Evolutionary conservation across 2,888 invertebrate genomes (phyloP).

Genomic region (Tetheella fluctuosa): DNA sequence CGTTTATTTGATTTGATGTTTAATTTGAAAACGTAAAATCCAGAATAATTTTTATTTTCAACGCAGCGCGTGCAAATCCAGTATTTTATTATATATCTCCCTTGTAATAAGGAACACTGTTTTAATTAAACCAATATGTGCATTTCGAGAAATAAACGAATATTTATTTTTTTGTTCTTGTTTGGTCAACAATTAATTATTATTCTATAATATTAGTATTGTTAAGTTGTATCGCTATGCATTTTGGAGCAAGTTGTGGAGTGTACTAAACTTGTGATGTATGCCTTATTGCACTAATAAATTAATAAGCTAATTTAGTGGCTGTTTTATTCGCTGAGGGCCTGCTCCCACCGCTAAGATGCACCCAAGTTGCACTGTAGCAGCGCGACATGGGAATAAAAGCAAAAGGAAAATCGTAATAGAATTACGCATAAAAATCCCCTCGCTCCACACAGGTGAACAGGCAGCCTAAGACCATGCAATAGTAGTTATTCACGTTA

Average conservation of each 20-base stretch:
- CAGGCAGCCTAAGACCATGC: too few species aligned
- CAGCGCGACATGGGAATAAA: too few species aligned
- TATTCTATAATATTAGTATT: conserved; percentile 20
- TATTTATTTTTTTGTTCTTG: conserved; percentile 3
- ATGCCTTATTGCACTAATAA: conserved; percentile 78
- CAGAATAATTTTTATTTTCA: background rate
- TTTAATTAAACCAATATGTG: background rate
- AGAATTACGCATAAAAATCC: too few species aligned
- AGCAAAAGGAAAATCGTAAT: too few species aligned
- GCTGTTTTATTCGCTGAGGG: conserved; percentile 26
- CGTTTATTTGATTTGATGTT: background rate
- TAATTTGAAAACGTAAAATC: background rate
- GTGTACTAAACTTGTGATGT: conserved; percentile 50
- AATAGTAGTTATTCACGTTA: too few species aligned
- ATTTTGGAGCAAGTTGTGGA: conserved; percentile 19
- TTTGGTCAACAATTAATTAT: conserved; percentile 17
- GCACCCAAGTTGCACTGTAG: too few species aligned
- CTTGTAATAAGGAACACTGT: conserved; percentile 18
- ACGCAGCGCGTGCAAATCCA: conserved; percentile 11
- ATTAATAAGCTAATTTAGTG: conserved; percentile 61
- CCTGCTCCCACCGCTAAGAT: too few species aligned
- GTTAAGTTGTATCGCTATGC: conserved; percentile 40
- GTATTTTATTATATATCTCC: conserved; percentile 22
- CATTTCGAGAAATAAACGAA: conserved; percentile 3
- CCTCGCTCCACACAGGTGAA: too few species aligned